These are phyloP conservation scores for Arion vulgaris DNA, from an alignment of 1,140 invertebrate genomes.

Conservation along the genomic window DNA sequence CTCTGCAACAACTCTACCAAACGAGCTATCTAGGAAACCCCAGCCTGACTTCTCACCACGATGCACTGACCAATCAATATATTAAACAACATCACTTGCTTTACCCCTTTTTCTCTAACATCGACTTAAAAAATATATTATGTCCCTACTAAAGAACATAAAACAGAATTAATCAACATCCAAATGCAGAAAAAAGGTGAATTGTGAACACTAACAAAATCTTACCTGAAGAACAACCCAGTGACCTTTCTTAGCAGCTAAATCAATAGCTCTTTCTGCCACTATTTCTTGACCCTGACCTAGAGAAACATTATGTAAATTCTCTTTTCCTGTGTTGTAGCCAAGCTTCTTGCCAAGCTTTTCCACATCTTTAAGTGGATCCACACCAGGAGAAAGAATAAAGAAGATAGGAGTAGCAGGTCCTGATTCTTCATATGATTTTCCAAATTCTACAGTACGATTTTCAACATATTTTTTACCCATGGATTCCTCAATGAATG, in stretches of 20 bases:
- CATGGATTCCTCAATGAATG: conserved; percentile 95
- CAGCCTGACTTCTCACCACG: too few species aligned
- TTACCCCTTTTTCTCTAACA: too few species aligned
- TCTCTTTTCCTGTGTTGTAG: conserved; percentile 84
- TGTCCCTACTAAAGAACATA: too few species aligned
- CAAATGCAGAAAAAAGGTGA: too few species aligned
- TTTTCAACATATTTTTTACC: conserved; percentile 91
- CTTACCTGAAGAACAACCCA: conserved; percentile 92
- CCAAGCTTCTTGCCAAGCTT: conserved; percentile 87
- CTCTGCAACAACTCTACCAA: too few species aligned
- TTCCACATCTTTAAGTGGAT: conserved; percentile 96
- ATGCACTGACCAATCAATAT: too few species aligned
- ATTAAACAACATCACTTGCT: too few species aligned
- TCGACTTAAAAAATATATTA: too few species aligned
- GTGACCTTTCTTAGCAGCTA: conserved; percentile 87
- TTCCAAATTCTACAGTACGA: conserved; percentile 89
- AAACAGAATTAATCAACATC: too few species aligned
- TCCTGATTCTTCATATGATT: conserved; percentile 94
- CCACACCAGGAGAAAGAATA: conserved; percentile 95
- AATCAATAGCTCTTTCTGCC: conserved; percentile 92
- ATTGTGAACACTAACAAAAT: neutral
- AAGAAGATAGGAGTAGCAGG: conserved; percentile 95
- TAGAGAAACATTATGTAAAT: conserved; percentile 97
- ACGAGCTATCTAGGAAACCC: too few species aligned
- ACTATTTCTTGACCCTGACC: conserved; percentile 97